A percentile compares a stretch with the other conserved stretches of the same genome.
phyloP scores from a whole-genome alignment of 2,888 invertebrate species.

The Trichopoda pennipes region DNA sequence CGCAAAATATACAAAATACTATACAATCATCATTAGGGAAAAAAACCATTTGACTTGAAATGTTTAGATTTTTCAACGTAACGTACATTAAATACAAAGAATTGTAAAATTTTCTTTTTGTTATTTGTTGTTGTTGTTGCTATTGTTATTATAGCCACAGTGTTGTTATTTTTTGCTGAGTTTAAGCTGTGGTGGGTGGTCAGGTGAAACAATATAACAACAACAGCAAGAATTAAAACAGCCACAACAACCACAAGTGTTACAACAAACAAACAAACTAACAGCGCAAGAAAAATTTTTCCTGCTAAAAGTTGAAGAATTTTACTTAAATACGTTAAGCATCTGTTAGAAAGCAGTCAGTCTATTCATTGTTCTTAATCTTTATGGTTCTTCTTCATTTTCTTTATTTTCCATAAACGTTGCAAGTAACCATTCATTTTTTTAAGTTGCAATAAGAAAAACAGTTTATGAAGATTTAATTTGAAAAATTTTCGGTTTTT shows the following conservation, averaged over 20 bases:
- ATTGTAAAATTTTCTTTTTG: conserved; percentile 61
- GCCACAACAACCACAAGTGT: conserved; percentile 70
- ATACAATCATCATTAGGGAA: conserved; percentile 5
- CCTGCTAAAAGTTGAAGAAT: conserved; percentile 76
- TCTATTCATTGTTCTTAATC: conserved; percentile 77
- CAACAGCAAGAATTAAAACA: conserved; percentile 31
- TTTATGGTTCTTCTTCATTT: conserved; percentile 69
- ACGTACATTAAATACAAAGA: conserved; percentile 62
- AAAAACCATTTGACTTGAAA: conserved; percentile 59
- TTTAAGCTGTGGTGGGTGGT: conserved; percentile 77
- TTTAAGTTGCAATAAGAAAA: conserved; percentile 15
- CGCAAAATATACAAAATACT: conserved; percentile 16
- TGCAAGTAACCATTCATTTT: not conserved
- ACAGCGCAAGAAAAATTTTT: conserved; percentile 64
- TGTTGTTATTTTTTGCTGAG: conserved; percentile 54
- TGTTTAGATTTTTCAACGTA: conserved; percentile 60
- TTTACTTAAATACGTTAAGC: conserved; percentile 78
- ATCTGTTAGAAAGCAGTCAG: conserved; percentile 76
- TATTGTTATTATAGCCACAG: conserved; percentile 19
- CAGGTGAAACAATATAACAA: conserved; percentile 77
- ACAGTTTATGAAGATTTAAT: not conserved
- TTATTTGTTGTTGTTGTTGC: conserved; percentile 31
- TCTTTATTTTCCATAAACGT: not conserved
- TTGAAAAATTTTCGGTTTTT: not conserved
- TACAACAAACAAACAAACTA: conserved; percentile 42